Conservation (phyloP, 2,888 invertebrate species). For the Pachycephus smyrnensis region DNA sequence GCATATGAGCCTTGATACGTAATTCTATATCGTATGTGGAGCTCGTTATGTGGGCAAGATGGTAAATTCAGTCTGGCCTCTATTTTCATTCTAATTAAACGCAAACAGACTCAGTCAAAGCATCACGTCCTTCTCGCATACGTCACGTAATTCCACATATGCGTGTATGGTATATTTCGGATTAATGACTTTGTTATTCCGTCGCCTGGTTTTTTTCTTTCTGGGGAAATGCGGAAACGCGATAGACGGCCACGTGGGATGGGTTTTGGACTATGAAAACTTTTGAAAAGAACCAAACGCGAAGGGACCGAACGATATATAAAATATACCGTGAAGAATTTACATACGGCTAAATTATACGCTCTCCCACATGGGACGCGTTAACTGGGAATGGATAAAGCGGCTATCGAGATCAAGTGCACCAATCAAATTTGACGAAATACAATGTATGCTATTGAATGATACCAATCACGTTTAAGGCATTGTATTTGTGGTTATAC, state of each 20-base stretch:
- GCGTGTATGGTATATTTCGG: neutral
- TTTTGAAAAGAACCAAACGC: neutral
- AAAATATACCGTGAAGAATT: neutral
- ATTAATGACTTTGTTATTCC: neutral
- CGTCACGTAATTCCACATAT: neutral
- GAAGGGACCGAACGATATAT: neutral
- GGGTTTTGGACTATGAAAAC: fast-evolving
- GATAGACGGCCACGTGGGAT: neutral
- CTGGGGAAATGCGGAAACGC: neutral
- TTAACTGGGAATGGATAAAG: neutral
- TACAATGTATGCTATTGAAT: neutral
- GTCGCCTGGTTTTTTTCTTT: neutral
- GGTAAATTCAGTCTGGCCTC: neutral
- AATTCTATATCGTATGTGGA: neutral
- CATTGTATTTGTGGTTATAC: too few species aligned
- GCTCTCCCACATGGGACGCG: neutral
- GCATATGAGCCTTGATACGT: neutral
- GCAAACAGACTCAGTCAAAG: neutral
- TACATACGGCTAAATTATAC: neutral
- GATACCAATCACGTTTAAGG: neutral
- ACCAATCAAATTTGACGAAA: neutral
- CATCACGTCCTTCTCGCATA: neutral
- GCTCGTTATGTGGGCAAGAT: neutral
- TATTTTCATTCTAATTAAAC: neutral
- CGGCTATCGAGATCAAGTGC: neutral